These are phyloP conservation scores for Habrosyne pyritoides DNA, from an alignment of 2,888 invertebrate genomes.

Conservation along the genomic window DNA sequence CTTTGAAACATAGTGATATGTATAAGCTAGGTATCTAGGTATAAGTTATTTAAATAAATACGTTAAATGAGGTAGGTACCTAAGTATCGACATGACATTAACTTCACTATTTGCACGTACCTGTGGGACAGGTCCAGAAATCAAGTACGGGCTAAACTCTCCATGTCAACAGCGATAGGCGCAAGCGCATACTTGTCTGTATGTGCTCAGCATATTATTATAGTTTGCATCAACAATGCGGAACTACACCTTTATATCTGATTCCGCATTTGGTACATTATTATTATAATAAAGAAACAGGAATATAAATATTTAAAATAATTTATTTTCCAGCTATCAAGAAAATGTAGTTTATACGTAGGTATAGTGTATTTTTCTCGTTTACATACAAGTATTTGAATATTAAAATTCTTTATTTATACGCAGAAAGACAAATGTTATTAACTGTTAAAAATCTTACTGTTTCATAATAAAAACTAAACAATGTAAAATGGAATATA, in stretches of 20 bases:
- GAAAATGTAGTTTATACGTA: too few relatives aligned
- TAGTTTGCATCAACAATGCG: slow-evolving; percentile 48
- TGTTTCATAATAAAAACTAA: slow-evolving; percentile 9
- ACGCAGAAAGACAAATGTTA: too few relatives aligned
- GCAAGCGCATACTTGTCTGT: slow-evolving; percentile 21
- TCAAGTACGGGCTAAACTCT: not conserved
- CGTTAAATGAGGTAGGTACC: not conserved
- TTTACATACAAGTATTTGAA: too few relatives aligned
- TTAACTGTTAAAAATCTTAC: too few relatives aligned
- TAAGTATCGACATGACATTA: slow-evolving; percentile 7
- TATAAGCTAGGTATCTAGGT: not conserved
- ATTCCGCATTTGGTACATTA: slow-evolving; percentile 43
- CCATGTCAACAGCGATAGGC: slow-evolving; percentile 10
- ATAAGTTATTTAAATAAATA: not conserved
- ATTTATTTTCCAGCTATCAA: slow-evolving; percentile 19
- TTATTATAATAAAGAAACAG: slow-evolving; percentile 42
- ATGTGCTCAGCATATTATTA: slow-evolving; percentile 46
- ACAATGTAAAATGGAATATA: slow-evolving; percentile 24
- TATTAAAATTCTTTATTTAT: too few relatives aligned
- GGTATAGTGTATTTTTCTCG: too few relatives aligned
- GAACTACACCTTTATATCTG: slow-evolving; percentile 36
- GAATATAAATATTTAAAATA: slow-evolving; percentile 25
- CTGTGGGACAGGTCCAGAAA: slow-evolving; percentile 6
- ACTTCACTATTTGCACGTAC: slow-evolving; percentile 19
- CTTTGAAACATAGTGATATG: too few relatives aligned